These are phyloP conservation scores for Rhagologus leucostigma DNA, from an alignment of 2,113 vertebrate species.

Conservation along the genomic window DNA sequence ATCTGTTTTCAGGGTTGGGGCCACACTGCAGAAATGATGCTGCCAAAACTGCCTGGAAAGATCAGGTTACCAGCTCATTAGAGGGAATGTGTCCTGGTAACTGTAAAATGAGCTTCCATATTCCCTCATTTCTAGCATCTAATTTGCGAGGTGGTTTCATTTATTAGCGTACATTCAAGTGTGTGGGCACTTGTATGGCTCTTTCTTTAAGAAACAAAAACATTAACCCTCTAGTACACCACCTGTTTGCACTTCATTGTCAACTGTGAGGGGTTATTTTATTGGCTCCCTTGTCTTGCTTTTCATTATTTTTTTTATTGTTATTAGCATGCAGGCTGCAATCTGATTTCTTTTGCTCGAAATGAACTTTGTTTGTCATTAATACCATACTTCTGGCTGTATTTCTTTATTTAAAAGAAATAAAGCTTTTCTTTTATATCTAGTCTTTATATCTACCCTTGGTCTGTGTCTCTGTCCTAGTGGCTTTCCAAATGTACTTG, in stretches of 20 bases:
- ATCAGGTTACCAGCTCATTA: conserved; percentile 60
- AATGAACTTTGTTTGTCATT: conserved; percentile 65
- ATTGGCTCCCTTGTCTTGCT: conserved; percentile 53
- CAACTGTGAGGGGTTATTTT: conserved; percentile 40
- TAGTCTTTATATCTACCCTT: conserved; percentile 70
- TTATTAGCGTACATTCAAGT: conserved; percentile 46
- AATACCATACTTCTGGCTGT: conserved; percentile 61
- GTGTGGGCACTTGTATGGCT: conserved; percentile 23
- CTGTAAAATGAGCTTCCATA: conserved; percentile 46
- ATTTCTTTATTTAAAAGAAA: conserved; percentile 68
- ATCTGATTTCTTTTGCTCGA: conserved; percentile 41
- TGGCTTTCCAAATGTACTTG: conserved; percentile 83
- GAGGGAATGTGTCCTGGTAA: conserved; percentile 24
- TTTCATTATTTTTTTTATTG: conserved; percentile 51
- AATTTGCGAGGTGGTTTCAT: conserved; percentile 50
- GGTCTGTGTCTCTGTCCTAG: conserved; percentile 58
- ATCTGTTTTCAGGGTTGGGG: neutral
- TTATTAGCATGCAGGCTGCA: conserved; percentile 58
- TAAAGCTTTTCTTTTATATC: conserved; percentile 57
- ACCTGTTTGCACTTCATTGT: conserved; percentile 76
- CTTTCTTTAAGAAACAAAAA: conserved; percentile 64
- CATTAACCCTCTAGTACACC: conserved; percentile 59
- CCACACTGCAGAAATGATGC: neutral
- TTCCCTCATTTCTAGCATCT: conserved; percentile 37
- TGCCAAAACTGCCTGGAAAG: neutral